Base-by-base conservation (phyloP, 2,888 invertebrate species). In the Baccha elongata region DNA sequence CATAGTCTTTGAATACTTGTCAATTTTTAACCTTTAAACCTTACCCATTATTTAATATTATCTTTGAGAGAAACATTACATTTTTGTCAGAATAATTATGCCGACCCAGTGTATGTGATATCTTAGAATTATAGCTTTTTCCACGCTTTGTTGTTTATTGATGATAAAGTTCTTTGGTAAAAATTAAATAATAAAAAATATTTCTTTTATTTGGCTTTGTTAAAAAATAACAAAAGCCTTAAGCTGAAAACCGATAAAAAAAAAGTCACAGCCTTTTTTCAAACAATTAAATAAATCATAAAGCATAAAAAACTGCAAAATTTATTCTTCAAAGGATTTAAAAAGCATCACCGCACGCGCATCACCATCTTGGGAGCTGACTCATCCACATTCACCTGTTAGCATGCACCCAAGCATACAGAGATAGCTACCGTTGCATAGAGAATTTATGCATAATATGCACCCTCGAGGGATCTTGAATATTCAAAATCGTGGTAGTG, bases 381-480 rank as follows among this genome's bases (percentile, higher is more conserved):
- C 23, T 68, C 60, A 19, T 44, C 46, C 53, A 32, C 26, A 71
- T 75, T 67, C 76, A 81, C 81, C 81, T 76, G 81, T 75, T 81
- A 67, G 48, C 76, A 53, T 76, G 83, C 78, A 73, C 64, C 40
- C 42, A 35, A 67, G 29, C 26, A 52, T 4, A 32, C 17, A 17
- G 13, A 29, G 29, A 17, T 53, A 42, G 60, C 50, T 26, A 71
- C 19, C 21, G 42, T 7, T 71, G 78, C 78, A 40, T 11, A 64
- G 40, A 60, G 42, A 67, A 72, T 76, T 72, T 72, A 72, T 83
- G 73, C 83, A 83, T 68, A 58, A 68, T 68, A 68, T 78, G 78
- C 83, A 78, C 37, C 78, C 64, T 17, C 29, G 50, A 60, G 72
- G 64, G 76, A 74, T 80, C 64, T 60, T 23, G 42, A 32, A 65